phyloP scores from a whole-genome alignment of 2,888 invertebrate species.

The Drosophila macrospina region DNA sequence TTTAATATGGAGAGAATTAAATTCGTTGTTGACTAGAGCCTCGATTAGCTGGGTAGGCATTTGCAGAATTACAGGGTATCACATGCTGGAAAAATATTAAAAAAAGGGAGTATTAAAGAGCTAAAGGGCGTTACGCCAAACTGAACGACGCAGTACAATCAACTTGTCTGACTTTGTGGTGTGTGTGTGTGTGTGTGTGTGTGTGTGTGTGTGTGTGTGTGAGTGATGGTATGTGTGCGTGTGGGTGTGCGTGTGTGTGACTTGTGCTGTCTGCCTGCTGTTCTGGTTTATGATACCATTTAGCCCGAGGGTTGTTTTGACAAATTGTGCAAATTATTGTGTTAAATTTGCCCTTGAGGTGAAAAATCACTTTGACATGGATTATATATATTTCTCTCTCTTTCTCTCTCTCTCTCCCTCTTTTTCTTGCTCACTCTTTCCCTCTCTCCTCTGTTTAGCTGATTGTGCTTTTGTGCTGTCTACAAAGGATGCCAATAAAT shows the following conservation, averaged over 20 bases:
- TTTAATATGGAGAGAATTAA: no score
- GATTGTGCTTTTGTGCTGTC: conserved; percentile 63
- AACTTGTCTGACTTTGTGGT: conserved; percentile 37
- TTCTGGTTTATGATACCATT: conserved; percentile 74
- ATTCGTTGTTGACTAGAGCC: no score
- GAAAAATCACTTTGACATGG: conserved; percentile 80
- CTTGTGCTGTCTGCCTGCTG: conserved; percentile 45
- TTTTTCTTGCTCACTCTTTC: not conserved
- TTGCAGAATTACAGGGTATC: conserved; percentile 20
- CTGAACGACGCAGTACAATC: conserved; percentile 43
- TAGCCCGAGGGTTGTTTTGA: conserved; percentile 81
- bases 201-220: conserved; percentile 22
- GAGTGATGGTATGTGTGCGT: conserved; percentile 13
- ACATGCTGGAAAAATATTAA: not conserved
- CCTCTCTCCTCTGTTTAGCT: conserved; percentile 46
- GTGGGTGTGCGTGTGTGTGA: conserved; percentile 34
- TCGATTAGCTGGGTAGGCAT: not conserved
- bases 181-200: conserved; percentile 18
- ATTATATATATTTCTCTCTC: conserved; percentile 26
- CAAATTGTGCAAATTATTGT: conserved; percentile 83
- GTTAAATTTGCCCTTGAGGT: conserved; percentile 82
- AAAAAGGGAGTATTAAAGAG: not conserved
- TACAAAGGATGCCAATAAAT: conserved; percentile 60
- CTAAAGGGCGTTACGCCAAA: conserved; percentile 28
- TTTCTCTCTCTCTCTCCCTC: conserved; percentile 5